Percentiles rank a stretch among this genome's conserved stretches.
Evolutionary conservation across 2,113 vertebrate genomes (phyloP).

Genomic region (Spea multiplicata): DNA sequence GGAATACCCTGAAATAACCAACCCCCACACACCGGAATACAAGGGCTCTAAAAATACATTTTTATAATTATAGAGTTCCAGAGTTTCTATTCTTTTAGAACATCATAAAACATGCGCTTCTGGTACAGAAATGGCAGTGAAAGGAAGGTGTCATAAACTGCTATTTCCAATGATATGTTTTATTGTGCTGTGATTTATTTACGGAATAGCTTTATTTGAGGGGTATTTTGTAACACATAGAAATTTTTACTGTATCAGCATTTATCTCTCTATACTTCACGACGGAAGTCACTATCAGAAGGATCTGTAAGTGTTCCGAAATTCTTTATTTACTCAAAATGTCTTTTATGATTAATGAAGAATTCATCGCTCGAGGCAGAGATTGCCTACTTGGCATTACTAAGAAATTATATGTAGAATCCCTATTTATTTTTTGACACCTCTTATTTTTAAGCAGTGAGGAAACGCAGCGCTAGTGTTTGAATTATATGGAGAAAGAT

Average conservation of each 20-base stretch:
- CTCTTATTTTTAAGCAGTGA: constrained; percentile 17
- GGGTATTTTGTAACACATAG: neutral
- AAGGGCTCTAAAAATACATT: too few species aligned
- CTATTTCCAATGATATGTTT: neutral
- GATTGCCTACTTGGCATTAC: constrained; percentile 15
- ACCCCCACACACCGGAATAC: too few species aligned
- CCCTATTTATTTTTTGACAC: constrained; percentile 22
- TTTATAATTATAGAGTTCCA: too few species aligned
- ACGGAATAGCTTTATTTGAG: neutral
- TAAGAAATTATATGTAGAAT: constrained; percentile 26
- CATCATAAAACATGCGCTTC: too few species aligned
- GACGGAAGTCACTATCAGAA: constrained; percentile 7
- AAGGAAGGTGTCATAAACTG: neutral
- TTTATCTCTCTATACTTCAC: neutral
- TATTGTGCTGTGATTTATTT: neutral
- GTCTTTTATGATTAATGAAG: constrained; percentile 50
- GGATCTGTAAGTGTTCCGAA: neutral
- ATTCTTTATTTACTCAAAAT: constrained; percentile 39
- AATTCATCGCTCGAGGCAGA: constrained; percentile 27
- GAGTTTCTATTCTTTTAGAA: too few species aligned
- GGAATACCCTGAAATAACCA: too few species aligned
- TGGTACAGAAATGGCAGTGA: too few species aligned
- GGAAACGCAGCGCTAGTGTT: constrained; percentile 18
- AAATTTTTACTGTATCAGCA: constrained; percentile 13
- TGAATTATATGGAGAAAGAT: constrained; percentile 27